Conservation (phyloP, 2,888 invertebrate genomes). For the Leucoma salicis region DNA sequence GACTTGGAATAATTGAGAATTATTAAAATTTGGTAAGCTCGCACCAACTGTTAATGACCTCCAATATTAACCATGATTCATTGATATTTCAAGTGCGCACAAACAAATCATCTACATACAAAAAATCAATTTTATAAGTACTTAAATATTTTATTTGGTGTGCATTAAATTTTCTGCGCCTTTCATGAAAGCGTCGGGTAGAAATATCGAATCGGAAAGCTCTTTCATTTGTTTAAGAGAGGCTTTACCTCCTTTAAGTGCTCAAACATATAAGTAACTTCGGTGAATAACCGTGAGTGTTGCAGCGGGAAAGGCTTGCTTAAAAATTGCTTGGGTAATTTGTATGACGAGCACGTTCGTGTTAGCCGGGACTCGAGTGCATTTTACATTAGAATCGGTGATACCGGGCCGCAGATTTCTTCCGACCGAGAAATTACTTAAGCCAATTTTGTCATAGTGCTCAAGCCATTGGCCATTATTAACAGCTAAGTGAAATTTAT, state of each 20-base stretch:
- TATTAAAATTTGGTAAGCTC: constrained; percentile 19
- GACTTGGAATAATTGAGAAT: constrained; percentile 40
- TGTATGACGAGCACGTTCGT: constrained; percentile 76
- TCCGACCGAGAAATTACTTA: constrained; percentile 59
- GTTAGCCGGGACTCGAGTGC: constrained; percentile 47
- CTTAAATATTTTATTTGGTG: constrained; percentile 50
- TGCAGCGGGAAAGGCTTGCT: constrained; percentile 73
- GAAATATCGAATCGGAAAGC: constrained; percentile 64
- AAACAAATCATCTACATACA: constrained; percentile 1
- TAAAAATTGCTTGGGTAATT: constrained; percentile 77
- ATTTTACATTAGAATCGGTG: constrained; percentile 57
- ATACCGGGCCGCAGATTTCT: constrained; percentile 40
- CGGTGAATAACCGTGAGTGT: constrained; percentile 72
- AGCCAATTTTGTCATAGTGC: constrained; percentile 71
- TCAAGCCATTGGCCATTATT: constrained; percentile 69
- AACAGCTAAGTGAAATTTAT: constrained; percentile 70
- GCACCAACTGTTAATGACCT: constrained; percentile 14
- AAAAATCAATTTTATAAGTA: constrained; percentile 33
- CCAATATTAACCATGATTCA: background rate
- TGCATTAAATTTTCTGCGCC: constrained; percentile 71
- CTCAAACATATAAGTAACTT: constrained; percentile 60
- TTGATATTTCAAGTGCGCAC: background rate
- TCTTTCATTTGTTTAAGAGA: constrained; percentile 78
- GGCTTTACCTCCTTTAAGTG: constrained; percentile 74
- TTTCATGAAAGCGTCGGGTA: constrained; percentile 65